Conservation (phyloP, 2,113 vertebrate genomes). For the Aviceda subcristata region DNA sequence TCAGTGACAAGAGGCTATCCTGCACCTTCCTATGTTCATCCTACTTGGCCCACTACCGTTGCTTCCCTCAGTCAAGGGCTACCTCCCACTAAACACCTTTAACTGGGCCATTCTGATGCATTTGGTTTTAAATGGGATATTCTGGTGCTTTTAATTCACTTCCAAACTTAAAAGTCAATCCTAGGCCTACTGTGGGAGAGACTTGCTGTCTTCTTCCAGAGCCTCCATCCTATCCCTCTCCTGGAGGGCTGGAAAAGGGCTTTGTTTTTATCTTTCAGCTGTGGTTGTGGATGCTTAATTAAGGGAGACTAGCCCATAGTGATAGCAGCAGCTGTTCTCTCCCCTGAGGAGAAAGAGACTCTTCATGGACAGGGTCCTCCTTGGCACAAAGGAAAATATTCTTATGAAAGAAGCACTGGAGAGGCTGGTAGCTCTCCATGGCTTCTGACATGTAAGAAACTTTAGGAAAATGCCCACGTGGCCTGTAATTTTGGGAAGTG, state of each 20-base stretch:
- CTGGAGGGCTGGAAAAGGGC: background rate
- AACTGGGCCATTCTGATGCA: background rate
- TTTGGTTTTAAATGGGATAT: background rate
- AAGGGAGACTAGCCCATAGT: conserved; percentile 23
- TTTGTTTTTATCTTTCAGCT: conserved; percentile 9
- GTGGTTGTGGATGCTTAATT: conserved; percentile 30
- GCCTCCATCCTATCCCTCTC: background rate
- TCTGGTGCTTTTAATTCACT: background rate
- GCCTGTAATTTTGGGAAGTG: background rate
- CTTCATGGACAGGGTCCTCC: background rate
- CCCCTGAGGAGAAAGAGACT: background rate
- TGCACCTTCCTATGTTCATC: background rate
- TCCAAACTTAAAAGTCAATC: background rate
- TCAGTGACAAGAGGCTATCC: background rate
- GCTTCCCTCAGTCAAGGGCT: background rate
- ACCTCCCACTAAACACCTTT: background rate
- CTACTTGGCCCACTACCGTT: background rate
- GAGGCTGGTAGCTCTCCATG: background rate
- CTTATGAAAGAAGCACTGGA: background rate
- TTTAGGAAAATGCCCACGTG: background rate
- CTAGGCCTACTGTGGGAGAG: background rate
- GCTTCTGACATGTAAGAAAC: background rate
- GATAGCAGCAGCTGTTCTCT: conserved; percentile 31
- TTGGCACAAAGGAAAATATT: background rate
- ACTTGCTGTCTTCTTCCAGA: background rate